Evolutionary conservation across 2,797 vertebrate genomes (phyloP).

Genomic region (Lepus oiostolus): DNA sequence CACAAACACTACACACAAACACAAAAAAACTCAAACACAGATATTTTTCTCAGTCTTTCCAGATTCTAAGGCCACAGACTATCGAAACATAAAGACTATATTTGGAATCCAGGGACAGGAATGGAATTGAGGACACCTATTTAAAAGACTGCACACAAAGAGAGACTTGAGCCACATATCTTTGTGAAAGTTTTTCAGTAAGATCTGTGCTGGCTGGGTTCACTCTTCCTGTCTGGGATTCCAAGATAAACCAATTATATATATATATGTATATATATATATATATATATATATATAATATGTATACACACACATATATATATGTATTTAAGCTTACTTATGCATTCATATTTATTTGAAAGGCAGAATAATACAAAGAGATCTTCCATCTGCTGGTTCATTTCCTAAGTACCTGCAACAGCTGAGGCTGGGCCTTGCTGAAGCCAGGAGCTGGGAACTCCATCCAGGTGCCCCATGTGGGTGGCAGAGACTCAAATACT

Average conservation of each 20-base stretch:
- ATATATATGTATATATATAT: too few species aligned
- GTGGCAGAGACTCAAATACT: too few species aligned
- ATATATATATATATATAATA: too few species aligned
- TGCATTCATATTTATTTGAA: too few species aligned
- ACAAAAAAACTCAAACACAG: not conserved
- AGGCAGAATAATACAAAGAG: too few species aligned
- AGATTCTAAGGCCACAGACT: conserved; percentile 17
- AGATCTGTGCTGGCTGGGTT: not conserved
- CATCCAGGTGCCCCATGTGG: too few species aligned
- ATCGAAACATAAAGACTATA: not conserved
- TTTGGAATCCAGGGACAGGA: not conserved
- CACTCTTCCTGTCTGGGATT: not conserved
- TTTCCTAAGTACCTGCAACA: too few species aligned
- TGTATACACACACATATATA: too few species aligned
- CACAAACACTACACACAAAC: not conserved
- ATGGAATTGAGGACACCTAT: conserved; percentile 31
- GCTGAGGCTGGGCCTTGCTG: too few species aligned
- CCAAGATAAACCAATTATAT: not conserved
- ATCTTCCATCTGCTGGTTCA: too few species aligned
- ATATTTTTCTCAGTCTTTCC: not conserved
- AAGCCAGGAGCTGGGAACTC: too few species aligned
- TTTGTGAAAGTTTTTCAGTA: not conserved
- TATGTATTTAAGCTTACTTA: too few species aligned
- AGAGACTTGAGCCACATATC: not conserved
- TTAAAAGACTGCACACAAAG: not conserved